phyloP scores from a whole-genome alignment of 2,888 invertebrate genomes.

The Trachelus troglodyta region DNA sequence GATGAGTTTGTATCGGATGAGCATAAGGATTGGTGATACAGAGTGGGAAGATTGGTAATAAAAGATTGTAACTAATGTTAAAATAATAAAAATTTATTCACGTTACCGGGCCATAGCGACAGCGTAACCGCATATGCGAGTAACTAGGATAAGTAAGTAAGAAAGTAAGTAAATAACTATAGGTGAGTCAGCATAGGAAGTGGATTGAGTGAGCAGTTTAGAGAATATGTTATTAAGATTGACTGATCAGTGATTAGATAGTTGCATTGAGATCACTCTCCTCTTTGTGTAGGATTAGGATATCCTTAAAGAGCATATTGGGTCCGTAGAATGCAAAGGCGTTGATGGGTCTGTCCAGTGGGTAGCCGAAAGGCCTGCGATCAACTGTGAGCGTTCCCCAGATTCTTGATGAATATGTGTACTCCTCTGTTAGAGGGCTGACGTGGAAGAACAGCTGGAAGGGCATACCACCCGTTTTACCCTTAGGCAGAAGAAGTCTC shows the following conservation, averaged over 20 bases:
- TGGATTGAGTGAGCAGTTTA: neutral
- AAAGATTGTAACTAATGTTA: neutral
- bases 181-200: neutral
- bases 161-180: neutral
- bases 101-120: neutral
- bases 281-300: conserved; percentile 74
- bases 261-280: conserved; percentile 58
- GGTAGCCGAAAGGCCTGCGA: conserved; percentile 77
- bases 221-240: neutral
- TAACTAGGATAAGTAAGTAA: neutral
- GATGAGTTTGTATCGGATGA: neutral
- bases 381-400: conserved; percentile 68
- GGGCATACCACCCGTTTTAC: conserved; percentile 75
- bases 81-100: neutral
- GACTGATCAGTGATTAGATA: conserved; percentile 15
- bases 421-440: conserved; percentile 68
- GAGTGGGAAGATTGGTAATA: neutral
- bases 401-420: conserved; percentile 64
- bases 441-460: conserved; percentile 75
- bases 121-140: neutral
- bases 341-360: conserved; percentile 77
- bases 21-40: neutral
- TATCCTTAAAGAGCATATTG: conserved; percentile 77
- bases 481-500: conserved; percentile 78
- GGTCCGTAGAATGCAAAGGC: conserved; percentile 72